Evolutionary conservation across 1,140 invertebrate species (phyloP).

Genomic region (Ptiloglossa arizonensis): DNA sequence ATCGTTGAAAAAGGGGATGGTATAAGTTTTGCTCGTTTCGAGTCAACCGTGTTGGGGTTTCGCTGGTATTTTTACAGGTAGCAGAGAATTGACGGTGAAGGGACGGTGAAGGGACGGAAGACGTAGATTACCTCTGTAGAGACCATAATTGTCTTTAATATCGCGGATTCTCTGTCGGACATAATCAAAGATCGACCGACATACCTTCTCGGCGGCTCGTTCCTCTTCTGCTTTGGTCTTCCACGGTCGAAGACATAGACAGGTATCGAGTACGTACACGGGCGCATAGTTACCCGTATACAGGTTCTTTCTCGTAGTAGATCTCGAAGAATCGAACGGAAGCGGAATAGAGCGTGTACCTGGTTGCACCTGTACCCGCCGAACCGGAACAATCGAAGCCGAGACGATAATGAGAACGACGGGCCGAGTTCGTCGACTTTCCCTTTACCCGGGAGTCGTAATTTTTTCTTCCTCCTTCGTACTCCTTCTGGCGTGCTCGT

Average conservation of each 20-base stretch:
- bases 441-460: slow-evolving; percentile 52
- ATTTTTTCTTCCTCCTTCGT: slow-evolving; percentile 56
- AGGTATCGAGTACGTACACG: neutral
- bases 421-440: slow-evolving; percentile 54
- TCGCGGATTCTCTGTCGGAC: slow-evolving; percentile 53
- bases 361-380: slow-evolving; percentile 60
- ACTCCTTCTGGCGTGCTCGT: slow-evolving; percentile 4
- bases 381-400: slow-evolving; percentile 68
- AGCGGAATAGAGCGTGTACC: slow-evolving; percentile 56
- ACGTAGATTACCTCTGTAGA: slow-evolving; percentile 52
- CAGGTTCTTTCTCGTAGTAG: neutral
- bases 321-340: slow-evolving; percentile 50
- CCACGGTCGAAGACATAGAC: slow-evolving; percentile 11
- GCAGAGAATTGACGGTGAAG: slow-evolving; percentile 27
- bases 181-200: slow-evolving; percentile 61
- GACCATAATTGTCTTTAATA: slow-evolving; percentile 62
- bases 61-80: slow-evolving; percentile 17
- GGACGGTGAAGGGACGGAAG: slow-evolving; percentile 2
- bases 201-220: slow-evolving; percentile 33
- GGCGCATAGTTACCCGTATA: neutral
- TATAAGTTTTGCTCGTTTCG: no score
- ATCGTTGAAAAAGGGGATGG: no score
- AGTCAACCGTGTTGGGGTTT: slow-evolving; percentile 14
- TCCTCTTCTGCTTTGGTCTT: neutral
- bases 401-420: slow-evolving; percentile 71